Evolutionary conservation across 2,113 vertebrate genomes (phyloP), one percentile per base, ranked within the genome.

Genomic region (Colossoma macropomum): DNA sequence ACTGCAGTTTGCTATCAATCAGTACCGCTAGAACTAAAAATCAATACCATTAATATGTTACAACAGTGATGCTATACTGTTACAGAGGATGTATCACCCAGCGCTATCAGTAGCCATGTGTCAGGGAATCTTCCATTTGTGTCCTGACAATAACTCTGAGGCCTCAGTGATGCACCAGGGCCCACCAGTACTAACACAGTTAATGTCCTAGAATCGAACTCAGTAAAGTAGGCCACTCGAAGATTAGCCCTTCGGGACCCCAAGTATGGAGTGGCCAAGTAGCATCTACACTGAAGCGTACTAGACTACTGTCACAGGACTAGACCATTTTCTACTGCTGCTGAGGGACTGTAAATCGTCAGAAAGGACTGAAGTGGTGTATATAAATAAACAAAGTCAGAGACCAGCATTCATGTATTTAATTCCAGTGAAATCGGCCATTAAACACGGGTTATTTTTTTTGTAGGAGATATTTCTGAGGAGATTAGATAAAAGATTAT

Each of bases 151-250:
- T 75, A 84, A 62, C 38, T 70, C 45, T 21, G 41, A 30, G 68
- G 32, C 63, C 72, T n/a, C 2, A 32, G 68, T 34, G 77, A 41
- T 52, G 38, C 71, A 25, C 25, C 73, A 59, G 54, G 54, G 21
- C 73, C 85, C 78, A 70, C 19, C 59, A 78, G 82, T 75, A 77
- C 82, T 84, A 88, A 84, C 86, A 86, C 84, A 80, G 59, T 86
- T 86, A 85, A 84, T 87, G 86, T 69, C 87, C 87, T 80, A 90
- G 81, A 88, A 90, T 82, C 81, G 80, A 81, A 85, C 84, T 88
- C 76, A n/a, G 19, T 59, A 87, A 88, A 88, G 54, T 90, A 88
- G 87, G 89, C 68, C 86, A 38, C 71, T 83, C 71, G 23, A 32
- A 83, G 72, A 75, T 30, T 63, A 27, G 71, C 54, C 83, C 66